Evolutionary conservation across 2,797 vertebrate species (phyloP), one percentile per base, ranked within the genome.

Genomic region (Cryptoprocta ferox): DNA sequence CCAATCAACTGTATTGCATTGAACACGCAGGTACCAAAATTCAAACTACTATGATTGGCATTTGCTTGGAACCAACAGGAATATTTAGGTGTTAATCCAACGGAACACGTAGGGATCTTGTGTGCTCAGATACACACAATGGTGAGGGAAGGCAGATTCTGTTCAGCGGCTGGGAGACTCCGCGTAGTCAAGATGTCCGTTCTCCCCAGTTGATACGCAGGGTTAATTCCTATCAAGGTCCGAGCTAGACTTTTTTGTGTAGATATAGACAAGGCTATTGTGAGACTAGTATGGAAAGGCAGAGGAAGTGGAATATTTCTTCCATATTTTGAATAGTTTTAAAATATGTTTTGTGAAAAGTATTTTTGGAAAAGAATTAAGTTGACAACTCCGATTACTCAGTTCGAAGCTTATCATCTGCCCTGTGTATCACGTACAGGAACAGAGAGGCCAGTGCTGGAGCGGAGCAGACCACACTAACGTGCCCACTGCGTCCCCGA

Each of bases 121-220:
- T 3, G 1, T 5, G n/a, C 68, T 15, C 32, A 68, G 32, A 24
- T 13, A 48, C 11, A 2, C 12, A 4, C 0, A 1, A 14, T 3
- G 48, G 28, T 24, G 11, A 30, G 21, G n/a, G 42, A 35, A 63
- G 56, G 15, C 14, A 0, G 9, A 5, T 14, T 3, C 8, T 5
- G 39, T 35, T 48, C 79, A 16, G 7, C 11, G 35, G 7, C 1
- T 19, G 45, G 14, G 13, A 15, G 81, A 11, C 71, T 92, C 82
- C 7, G 3, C 35, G 4, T 10, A 8, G 35, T 1, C 3, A 37
- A 75, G 53, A n/a, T 0, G 7, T 5, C 16, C 0, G 0, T 8
- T 9, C 37, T 61, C 39, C 30, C 68, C 45, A 18, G 0, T 4
- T 24, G 50, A n/a, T 6, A 6, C 0, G 7, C 12, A 37, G 24